These are phyloP conservation scores for Amazonetta brasiliensis DNA, from an alignment of 2,797 vertebrate genomes.

Conservation along the genomic window DNA sequence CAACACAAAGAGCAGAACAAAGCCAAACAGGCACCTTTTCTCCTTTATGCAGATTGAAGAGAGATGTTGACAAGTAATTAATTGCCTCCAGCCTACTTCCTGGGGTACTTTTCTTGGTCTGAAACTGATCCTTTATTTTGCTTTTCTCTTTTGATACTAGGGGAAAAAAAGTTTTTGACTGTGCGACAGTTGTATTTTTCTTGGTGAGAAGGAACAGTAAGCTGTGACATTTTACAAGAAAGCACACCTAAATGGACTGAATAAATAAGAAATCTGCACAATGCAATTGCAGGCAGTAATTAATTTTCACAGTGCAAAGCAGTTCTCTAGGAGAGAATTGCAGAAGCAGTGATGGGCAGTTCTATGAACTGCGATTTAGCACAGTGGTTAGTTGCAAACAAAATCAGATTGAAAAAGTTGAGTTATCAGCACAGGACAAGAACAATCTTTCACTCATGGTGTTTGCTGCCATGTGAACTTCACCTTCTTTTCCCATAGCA, in stretches of 20 bases:
- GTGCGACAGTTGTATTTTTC: constrained; percentile 29
- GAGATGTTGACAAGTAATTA: constrained; percentile 51
- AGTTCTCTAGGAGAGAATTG: neutral
- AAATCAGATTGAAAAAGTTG: constrained; percentile 36
- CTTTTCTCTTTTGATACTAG: constrained; percentile 7
- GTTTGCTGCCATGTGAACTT: constrained; percentile 22
- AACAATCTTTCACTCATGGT: neutral
- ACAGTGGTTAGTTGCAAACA: neutral
- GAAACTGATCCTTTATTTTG: constrained; percentile 54
- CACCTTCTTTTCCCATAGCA: neutral
- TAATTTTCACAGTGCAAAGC: constrained; percentile 30
- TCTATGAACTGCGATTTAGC: neutral
- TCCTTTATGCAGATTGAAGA: constrained; percentile 31
- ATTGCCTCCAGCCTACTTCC: constrained; percentile 34
- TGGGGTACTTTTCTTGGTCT: constrained; percentile 15
- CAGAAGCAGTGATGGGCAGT: neutral
- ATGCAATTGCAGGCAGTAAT: constrained; percentile 14
- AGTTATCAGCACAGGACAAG: neutral
- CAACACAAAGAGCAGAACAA: constrained; percentile 20
- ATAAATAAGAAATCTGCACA: constrained; percentile 48
- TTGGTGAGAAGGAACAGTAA: constrained; percentile 28
- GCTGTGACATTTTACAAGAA: constrained; percentile 53
- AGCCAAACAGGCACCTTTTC: constrained; percentile 39
- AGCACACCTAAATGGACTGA: neutral
- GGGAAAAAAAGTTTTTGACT: constrained; percentile 22